Conservation (phyloP, 2,888 invertebrate genomes). For the Adela reaumurella region DNA sequence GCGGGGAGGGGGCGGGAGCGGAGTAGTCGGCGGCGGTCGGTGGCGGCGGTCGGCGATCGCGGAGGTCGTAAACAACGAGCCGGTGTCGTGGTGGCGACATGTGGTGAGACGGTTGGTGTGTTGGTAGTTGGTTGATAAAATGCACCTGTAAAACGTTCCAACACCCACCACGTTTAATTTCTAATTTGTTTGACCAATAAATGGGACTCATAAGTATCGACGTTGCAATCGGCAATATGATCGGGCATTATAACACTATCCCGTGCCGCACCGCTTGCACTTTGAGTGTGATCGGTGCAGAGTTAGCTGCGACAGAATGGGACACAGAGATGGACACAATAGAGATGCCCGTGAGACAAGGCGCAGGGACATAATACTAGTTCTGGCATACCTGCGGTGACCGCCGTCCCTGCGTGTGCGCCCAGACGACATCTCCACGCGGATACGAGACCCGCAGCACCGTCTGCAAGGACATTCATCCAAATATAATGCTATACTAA, state of each 20-base stretch:
- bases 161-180: constrained; percentile 55
- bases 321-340: background rate
- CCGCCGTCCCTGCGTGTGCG: constrained; percentile 70
- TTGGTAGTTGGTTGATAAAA: constrained; percentile 56
- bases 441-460: constrained; percentile 84
- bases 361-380: background rate
- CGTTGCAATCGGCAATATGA: too few relatives aligned
- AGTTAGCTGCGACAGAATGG: background rate
- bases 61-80: constrained; percentile 40
- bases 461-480: constrained; percentile 50
- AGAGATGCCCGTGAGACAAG: background rate
- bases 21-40: constrained; percentile 33
- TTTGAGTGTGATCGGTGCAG: background rate
- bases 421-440: constrained; percentile 92
- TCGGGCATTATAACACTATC: background rate
- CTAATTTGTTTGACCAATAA: constrained; percentile 7
- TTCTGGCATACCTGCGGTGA: constrained; percentile 33
- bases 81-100: constrained; percentile 53
- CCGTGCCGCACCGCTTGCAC: background rate
- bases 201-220: too few relatives aligned
- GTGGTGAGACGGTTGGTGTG: constrained; percentile 55
- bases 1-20: constrained; percentile 20
- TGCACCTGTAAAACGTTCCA: constrained; percentile 58
- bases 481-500: too few relatives aligned
- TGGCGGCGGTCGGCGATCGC: constrained; percentile 40